Percentiles rank a stretch among this genome's conserved stretches.
These are phyloP conservation scores for Ammodytes marinus DNA, from an alignment of 2,113 vertebrate species.

Conservation along the genomic window DNA sequence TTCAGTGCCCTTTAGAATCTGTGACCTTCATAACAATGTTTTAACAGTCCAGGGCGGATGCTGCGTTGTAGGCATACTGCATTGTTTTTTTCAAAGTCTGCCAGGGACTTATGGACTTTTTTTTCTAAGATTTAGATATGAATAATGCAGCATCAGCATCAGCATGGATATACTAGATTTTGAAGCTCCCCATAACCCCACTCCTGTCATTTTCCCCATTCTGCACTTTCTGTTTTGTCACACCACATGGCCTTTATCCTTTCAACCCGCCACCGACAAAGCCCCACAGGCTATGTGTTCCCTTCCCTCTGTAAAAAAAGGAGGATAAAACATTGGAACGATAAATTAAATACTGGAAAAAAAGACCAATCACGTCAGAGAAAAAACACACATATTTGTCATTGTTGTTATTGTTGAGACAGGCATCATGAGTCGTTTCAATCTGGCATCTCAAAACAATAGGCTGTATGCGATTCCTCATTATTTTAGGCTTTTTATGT, in stretches of 20 bases:
- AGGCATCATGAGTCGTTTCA: constrained; percentile 35
- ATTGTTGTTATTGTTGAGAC: constrained; percentile 31
- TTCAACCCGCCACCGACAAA: constrained; percentile 30
- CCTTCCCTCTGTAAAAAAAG: constrained; percentile 14
- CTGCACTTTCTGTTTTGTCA: constrained; percentile 23
- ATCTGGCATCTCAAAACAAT: constrained; percentile 40
- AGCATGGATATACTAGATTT: not conserved
- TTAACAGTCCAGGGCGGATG: not conserved
- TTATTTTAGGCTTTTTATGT: not conserved
- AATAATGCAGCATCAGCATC: constrained; percentile 38
- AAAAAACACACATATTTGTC: constrained; percentile 25
- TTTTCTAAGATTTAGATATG: constrained; percentile 6
- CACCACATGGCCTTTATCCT: constrained; percentile 17
- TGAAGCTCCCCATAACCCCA: not conserved
- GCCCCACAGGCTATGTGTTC: not conserved
- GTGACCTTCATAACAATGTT: constrained; percentile 30
- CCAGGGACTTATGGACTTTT: not conserved
- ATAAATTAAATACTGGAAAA: constrained; percentile 8
- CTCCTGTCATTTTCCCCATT: not conserved
- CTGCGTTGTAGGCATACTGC: not conserved
- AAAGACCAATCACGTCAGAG: constrained; percentile 7
- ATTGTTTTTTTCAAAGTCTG: not conserved
- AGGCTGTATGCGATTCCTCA: constrained; percentile 3
- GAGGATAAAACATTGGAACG: constrained; percentile 7
- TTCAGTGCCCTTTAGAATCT: constrained; percentile 9